Base-by-base conservation (phyloP, 2,113 vertebrate genomes). In the Callithrix jacchus region DNA sequence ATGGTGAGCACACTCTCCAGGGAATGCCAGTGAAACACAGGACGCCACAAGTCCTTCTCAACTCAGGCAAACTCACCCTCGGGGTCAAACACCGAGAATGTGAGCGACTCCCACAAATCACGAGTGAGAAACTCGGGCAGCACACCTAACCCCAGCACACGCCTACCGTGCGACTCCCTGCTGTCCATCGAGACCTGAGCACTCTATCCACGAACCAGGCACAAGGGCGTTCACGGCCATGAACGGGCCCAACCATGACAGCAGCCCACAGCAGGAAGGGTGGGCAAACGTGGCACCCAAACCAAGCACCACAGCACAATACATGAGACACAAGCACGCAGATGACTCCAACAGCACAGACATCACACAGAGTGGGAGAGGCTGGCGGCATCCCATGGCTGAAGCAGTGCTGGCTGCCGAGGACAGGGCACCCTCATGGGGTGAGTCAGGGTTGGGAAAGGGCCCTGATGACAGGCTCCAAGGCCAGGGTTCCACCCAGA, bases 181-280 rank as follows among this genome's bases (percentile, higher is more conserved):
- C 3, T 27, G 1, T 14, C 40, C 30, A 5, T 6, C 49, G 18
- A 2, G n/a, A 4, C 9, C 27, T 2, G 1, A 20, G 47, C 27
- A 8, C 8, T 4, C 2, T 6, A 30, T 45, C 64, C 45, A 20
- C 66, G 16, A n/a, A n/a, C 25, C 0, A 32, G 4, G 6, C 10
- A 58, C 20, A 12, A 23, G 18, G 10, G 54, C 27, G 1, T 52
- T 2, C 25, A 8, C 17, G 14, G 25, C 52, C 30, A 35, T 37
- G 11, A 17, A 32, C 27, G 11, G 17, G 20, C 49, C 12, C 37
- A 9, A 32, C 20, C 42, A 0, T 0, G 3, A 6, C 4, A 0
- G 1, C 8, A 0, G 2, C 37, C 32, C n/a, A 56, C 30, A 0
- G 25, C 0, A 56, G 14, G 25, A 25, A 9, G 25, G 68, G 49